Conservation (phyloP, 2,888 invertebrate species). For the Cheilosia pagana region DNA sequence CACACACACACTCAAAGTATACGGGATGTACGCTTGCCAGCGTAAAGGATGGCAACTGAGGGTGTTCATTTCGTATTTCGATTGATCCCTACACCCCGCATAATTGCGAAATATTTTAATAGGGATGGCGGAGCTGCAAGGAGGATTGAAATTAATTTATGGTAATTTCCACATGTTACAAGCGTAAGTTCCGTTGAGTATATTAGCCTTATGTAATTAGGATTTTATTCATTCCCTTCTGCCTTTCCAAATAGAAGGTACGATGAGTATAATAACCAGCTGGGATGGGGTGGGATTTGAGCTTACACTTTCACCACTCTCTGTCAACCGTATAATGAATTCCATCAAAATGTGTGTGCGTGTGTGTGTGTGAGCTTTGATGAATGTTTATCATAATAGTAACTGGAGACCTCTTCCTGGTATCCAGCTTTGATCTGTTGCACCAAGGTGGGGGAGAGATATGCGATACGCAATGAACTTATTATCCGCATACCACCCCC, state of each 20-base stretch:
- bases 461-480: slow-evolving; percentile 20
- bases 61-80: slow-evolving; percentile 46
- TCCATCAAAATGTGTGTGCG: too few species aligned
- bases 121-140: not conserved
- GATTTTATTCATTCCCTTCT: slow-evolving; percentile 22
- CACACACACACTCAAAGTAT: not conserved
- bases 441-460: slow-evolving; percentile 7
- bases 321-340: not conserved
- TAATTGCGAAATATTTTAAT: slow-evolving; percentile 38
- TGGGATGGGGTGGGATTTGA: not conserved
- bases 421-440: slow-evolving; percentile 43
- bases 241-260: not conserved
- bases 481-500: slow-evolving; percentile 6
- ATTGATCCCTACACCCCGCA: slow-evolving; percentile 35
- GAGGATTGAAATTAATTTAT: slow-evolving; percentile 52
- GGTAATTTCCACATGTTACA: slow-evolving; percentile 52
- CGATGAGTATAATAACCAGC: not conserved
- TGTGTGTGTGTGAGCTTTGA: not conserved
- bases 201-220: slow-evolving; percentile 53
- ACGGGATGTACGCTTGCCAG: slow-evolving; percentile 3
- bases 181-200: slow-evolving; percentile 52
- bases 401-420: not conserved
- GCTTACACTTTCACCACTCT: not conserved
- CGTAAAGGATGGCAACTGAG: not conserved
- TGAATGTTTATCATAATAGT: slow-evolving; percentile 4